Evolutionary conservation across 1,140 invertebrate species (phyloP).

Genomic region (Olivierus martensii): DNA sequence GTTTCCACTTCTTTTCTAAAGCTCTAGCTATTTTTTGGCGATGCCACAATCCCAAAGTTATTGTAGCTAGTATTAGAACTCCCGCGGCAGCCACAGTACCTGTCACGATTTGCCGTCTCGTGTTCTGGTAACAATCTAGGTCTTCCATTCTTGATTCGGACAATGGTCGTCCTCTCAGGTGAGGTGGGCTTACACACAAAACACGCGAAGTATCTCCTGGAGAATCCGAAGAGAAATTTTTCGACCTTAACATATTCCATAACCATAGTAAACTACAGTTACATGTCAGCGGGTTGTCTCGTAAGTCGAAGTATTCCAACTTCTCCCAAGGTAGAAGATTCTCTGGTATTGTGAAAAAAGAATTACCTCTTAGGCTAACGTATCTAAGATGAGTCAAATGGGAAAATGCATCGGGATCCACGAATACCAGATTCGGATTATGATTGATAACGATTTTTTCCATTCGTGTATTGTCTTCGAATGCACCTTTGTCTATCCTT

Average conservation of each 20-base stretch:
- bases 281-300: constrained; percentile 68
- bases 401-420: constrained; percentile 54
- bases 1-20: too few relatives aligned
- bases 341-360: constrained; percentile 11
- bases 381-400: constrained; percentile 56
- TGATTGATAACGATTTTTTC: constrained; percentile 47
- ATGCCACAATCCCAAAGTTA: too few relatives aligned
- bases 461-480: constrained; percentile 36
- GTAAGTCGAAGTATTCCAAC: constrained; percentile 35
- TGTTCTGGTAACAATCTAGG: not conserved
- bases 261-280: constrained; percentile 77
- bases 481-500: constrained; percentile 27
- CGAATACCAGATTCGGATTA: constrained; percentile 16
- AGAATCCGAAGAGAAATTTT: constrained; percentile 6
- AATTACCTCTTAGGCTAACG: constrained; percentile 29
- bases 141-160: not conserved
- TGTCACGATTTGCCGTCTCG: not conserved
- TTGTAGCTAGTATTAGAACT: not conserved
- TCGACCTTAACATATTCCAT: constrained; percentile 43
- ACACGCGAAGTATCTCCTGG: constrained; percentile 30
- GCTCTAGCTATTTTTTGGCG: too few relatives aligned
- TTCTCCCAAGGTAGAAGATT: constrained; percentile 12
- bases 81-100: not conserved
- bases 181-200: not conserved
- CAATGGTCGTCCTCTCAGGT: not conserved